A percentile compares a stretch with the other conserved stretches of the same genome.
These are phyloP conservation scores for Ancistrus triradiatus DNA, from an alignment of 2,113 vertebrate genomes.

Conservation along the genomic window DNA sequence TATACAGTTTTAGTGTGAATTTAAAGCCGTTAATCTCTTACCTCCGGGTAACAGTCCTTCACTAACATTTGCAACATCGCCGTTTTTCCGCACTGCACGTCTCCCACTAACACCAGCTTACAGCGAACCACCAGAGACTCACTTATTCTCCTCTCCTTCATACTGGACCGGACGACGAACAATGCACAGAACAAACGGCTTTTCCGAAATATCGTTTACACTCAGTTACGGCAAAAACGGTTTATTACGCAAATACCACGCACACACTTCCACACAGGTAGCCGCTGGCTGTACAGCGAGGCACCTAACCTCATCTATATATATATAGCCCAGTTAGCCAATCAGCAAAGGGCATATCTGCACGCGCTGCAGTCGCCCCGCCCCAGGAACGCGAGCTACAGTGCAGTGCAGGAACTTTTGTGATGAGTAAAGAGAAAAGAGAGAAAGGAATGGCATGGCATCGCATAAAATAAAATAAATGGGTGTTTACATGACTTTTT, in stretches of 20 bases:
- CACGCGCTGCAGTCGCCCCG: slow-evolving; percentile 16
- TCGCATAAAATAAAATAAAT: no score
- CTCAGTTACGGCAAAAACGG: not conserved
- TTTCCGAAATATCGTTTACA: not conserved
- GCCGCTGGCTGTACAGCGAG: slow-evolving; percentile 34
- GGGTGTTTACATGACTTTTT: no score
- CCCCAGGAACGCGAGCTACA: not conserved
- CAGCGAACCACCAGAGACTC: slow-evolving; percentile 82
- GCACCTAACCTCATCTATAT: slow-evolving; percentile 56
- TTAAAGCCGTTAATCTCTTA: no score
- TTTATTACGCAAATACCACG: not conserved
- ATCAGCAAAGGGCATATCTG: slow-evolving; percentile 51
- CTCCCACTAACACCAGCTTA: slow-evolving; percentile 90
- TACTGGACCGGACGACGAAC: slow-evolving; percentile 47
- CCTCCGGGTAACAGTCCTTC: slow-evolving; percentile 95
- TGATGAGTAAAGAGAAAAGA: no score
- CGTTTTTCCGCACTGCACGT: slow-evolving; percentile 95
- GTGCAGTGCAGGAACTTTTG: no score
- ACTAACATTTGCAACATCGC: slow-evolving; percentile 94
- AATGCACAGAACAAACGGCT: not conserved
- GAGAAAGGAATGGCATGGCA: no score
- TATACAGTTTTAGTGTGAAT: no score
- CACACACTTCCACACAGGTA: not conserved
- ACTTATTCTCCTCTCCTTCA: slow-evolving; percentile 84
- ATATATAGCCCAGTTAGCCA: slow-evolving; percentile 63